Base-by-base conservation (phyloP, 2,113 vertebrate species). In the Hippocampus barbouri region DNA sequence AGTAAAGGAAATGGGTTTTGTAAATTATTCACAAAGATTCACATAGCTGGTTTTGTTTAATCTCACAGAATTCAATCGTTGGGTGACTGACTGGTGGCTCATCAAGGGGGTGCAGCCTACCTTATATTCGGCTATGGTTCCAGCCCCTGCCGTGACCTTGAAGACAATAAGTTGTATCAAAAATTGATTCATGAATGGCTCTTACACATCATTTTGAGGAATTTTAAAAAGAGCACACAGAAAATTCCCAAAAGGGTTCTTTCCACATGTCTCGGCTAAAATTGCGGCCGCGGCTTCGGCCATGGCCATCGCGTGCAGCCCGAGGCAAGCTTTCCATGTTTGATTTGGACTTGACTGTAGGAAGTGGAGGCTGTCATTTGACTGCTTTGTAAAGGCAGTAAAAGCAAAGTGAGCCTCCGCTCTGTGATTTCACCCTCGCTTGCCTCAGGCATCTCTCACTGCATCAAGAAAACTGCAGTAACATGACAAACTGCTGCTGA, bases 361-460 rank as follows among this genome's bases (percentile, higher is more conserved):
- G 23, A 20, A 57, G 66, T 41, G 27, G 63, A 49, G 23, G 34
- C 76, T 57, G 68, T 84, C 57, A 78, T 82, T 49, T 60, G 25
- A 47, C 66, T 67, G 67, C 73, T 73, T 23, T 68, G 69, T 51
- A 62, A 59, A 43, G 72, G 73, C 66, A 73, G 70, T 60, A 74
- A 81, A 91, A 90, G 87, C 87, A 82, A 85, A 91, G 84, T 73
- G 30, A 61, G 59, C 59, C 18, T 59, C 34, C 34, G 72, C 77
- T 85, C 76, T 88, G 85, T 89, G 89, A 90, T 91, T 86, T 88
- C 79, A 75, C 57, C 80, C 71, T 76, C 20, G 45, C 79, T 83
- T 70, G 89, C 90, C 77, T 41, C 70, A 78, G 89, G 90, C 88
- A 8, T 76, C 72, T 80, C 75, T 83, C 77, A 69, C 65, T 75